Evolutionary conservation across 35 echinoderm and acorn worm species (phyloP).

Genomic region (Stichopus chloronotus): DNA sequence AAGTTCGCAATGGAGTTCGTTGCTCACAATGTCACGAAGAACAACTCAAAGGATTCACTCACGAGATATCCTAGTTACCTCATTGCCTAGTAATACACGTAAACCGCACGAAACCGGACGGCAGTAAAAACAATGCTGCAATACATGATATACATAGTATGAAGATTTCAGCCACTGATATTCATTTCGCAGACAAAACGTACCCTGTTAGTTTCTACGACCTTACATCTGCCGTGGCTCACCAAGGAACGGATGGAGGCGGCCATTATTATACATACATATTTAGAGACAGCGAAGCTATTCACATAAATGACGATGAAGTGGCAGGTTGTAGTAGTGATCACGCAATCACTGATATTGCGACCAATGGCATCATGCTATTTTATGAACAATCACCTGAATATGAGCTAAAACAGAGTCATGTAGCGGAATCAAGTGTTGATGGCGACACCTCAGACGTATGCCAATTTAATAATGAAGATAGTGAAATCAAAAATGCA

Average conservation of each 20-base stretch:
- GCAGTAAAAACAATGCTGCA: background rate
- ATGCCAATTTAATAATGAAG: too few species aligned
- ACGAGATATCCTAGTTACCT: background rate
- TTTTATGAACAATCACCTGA: background rate
- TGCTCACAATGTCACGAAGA: background rate
- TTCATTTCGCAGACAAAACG: background rate
- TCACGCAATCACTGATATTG: background rate
- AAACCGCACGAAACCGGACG: background rate
- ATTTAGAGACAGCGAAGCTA: background rate
- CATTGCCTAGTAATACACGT: conserved; percentile 7
- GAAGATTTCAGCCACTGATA: background rate
- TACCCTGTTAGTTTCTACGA: background rate
- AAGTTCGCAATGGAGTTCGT: background rate
- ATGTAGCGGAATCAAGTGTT: too few species aligned
- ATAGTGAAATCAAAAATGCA: too few species aligned
- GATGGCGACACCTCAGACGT: too few species aligned
- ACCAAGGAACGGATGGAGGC: background rate
- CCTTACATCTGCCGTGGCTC: too few species aligned
- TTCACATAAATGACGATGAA: background rate
- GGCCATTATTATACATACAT: background rate
- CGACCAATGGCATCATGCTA: background rate
- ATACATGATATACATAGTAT: background rate
- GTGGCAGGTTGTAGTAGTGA: background rate
- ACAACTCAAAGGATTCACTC: background rate
- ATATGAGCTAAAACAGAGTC: too few species aligned